Conservation (phyloP, 2,113 vertebrate genomes). For the Stigmatopora argus region DNA sequence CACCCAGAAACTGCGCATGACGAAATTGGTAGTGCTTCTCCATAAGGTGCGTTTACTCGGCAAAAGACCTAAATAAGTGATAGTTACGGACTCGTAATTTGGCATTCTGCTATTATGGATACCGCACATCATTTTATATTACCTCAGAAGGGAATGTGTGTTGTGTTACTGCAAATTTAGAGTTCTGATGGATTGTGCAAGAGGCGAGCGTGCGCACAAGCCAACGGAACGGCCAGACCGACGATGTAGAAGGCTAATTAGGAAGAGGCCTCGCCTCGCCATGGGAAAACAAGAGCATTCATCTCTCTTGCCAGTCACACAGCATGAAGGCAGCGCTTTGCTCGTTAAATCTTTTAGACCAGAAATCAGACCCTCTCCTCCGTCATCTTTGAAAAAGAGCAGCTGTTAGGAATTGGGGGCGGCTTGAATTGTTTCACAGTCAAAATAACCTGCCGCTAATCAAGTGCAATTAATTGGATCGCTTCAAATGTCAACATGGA, state of each 20-base stretch:
- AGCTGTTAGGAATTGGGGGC: neutral
- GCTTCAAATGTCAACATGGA: neutral
- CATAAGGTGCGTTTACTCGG: no score
- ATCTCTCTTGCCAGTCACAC: slow-evolving; percentile 9
- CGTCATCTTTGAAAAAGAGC: slow-evolving; percentile 20
- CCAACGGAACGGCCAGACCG: neutral
- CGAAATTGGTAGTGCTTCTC: no score
- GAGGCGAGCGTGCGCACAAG: neutral
- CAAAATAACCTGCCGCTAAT: neutral
- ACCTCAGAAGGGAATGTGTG: no score
- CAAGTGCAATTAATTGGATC: neutral
- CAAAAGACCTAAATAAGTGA: no score
- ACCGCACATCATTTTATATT: no score
- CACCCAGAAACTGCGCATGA: no score
- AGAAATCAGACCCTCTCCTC: slow-evolving; percentile 3
- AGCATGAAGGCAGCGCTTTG: slow-evolving; percentile 7
- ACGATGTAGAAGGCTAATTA: slow-evolving; percentile 10
- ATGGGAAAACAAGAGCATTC: slow-evolving; percentile 9
- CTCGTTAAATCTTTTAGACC: slow-evolving; percentile 20
- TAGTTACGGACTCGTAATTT: no score
- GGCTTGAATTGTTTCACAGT: neutral
- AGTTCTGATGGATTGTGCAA: no score
- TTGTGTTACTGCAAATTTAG: no score
- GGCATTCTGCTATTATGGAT: no score
- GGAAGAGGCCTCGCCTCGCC: slow-evolving; percentile 14